phyloP scores from a whole-genome alignment of 2,888 invertebrate species.

The Caenorhabditis wallacei region DNA sequence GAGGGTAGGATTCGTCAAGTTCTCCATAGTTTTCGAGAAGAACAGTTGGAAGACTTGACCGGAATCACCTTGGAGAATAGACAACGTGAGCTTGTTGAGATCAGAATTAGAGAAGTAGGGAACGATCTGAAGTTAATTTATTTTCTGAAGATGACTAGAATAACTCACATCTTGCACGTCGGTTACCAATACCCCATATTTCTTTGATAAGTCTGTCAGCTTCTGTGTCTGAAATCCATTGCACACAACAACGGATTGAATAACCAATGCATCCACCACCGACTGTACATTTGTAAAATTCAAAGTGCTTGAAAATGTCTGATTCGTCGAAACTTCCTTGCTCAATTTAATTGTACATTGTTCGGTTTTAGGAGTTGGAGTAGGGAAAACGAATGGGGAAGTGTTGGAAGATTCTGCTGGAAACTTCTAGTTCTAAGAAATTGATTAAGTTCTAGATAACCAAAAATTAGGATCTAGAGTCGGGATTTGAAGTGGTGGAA shows the following conservation, averaged over 20 bases:
- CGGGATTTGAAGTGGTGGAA: slow-evolving; percentile 43
- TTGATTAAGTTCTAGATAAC: no score
- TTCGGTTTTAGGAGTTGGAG: slow-evolving; percentile 31
- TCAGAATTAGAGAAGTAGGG: slow-evolving; percentile 38
- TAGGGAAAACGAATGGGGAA: slow-evolving; percentile 48
- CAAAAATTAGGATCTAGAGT: slow-evolving; percentile 44
- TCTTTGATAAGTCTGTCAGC: slow-evolving; percentile 34
- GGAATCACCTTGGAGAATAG: slow-evolving; percentile 40
- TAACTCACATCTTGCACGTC: slow-evolving; percentile 28
- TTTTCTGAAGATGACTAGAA: background rate
- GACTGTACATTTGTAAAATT: slow-evolving; percentile 53
- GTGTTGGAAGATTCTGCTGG: slow-evolving; percentile 60
- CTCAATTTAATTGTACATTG: slow-evolving; percentile 50
- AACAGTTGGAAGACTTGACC: slow-evolving; percentile 24
- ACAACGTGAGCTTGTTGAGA: slow-evolving; percentile 11
- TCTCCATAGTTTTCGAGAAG: slow-evolving; percentile 50
- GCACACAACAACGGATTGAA: slow-evolving; percentile 10
- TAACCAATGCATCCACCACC: slow-evolving; percentile 12
- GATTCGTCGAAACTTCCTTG: slow-evolving; percentile 32
- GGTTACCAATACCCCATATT: slow-evolving; percentile 19
- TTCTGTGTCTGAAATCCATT: slow-evolving; percentile 38
- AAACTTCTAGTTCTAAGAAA: no score
- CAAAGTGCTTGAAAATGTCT: slow-evolving; percentile 24
- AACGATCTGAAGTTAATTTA: slow-evolving; percentile 27
- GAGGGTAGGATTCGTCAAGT: slow-evolving; percentile 34